A percentile compares a stretch with the other conserved stretches of the same genome.
phyloP scores from a whole-genome alignment of 2,888 invertebrate species.

The Oxytorus armatus region DNA sequence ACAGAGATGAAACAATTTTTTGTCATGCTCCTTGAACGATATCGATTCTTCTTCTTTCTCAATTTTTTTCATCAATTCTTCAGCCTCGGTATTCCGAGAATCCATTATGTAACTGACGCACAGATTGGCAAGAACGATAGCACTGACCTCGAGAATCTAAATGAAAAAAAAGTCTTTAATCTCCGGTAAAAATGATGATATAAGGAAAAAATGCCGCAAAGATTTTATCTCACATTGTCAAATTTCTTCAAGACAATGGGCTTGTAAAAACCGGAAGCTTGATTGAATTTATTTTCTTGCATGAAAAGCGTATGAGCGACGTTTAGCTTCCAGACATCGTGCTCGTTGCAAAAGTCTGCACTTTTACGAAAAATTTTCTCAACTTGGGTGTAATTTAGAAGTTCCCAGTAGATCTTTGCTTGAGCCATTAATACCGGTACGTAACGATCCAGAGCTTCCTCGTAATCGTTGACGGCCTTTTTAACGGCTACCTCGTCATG shows the following conservation, averaged over 20 bases:
- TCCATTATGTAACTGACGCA: constrained; percentile 99
- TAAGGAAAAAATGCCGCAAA: not conserved
- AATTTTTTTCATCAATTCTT: constrained; percentile 99
- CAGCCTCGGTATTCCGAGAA: constrained; percentile 99
- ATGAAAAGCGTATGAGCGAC: constrained; percentile 99
- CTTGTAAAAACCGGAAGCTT: constrained; percentile 99
- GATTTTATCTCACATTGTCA: constrained; percentile 91
- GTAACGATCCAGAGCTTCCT: constrained; percentile 95
- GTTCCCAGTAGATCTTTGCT: constrained; percentile 99
- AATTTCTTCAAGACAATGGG: constrained; percentile 98
- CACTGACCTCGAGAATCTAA: constrained; percentile 96
- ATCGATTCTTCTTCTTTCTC: constrained; percentile 98
- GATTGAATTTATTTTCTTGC: constrained; percentile 99
- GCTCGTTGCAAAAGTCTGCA: constrained; percentile 98
- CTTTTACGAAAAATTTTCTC: constrained; percentile 98
- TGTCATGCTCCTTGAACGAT: constrained; percentile 95
- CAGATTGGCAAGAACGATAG: constrained; percentile 98
- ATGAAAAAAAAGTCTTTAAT: not conserved
- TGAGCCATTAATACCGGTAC: constrained; percentile 99
- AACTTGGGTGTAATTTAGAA: constrained; percentile 97
- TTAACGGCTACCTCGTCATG: constrained; percentile 96
- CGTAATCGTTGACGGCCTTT: constrained; percentile 95
- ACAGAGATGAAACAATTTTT: constrained; percentile 97
- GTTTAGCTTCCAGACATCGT: constrained; percentile 98
- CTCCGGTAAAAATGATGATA: not conserved